Percentiles rank a stretch among this genome's conserved stretches.
These are phyloP conservation scores for Podarcis raffonei DNA, from an alignment of 2,113 vertebrate species.

Conservation along the genomic window DNA sequence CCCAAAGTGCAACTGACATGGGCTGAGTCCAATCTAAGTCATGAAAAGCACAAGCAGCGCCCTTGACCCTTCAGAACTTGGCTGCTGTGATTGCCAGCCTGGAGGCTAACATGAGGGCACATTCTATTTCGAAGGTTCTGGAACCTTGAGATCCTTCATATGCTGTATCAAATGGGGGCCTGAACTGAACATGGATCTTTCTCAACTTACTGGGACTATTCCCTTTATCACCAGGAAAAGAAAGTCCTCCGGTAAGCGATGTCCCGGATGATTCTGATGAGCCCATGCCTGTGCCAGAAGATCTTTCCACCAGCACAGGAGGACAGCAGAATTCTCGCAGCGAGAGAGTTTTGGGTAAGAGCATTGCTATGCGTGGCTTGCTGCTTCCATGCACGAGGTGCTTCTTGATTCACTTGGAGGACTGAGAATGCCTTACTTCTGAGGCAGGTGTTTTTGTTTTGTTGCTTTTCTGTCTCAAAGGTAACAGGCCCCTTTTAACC, in stretches of 20 bases:
- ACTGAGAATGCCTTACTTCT: background rate
- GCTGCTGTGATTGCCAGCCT: background rate
- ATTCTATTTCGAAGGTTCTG: background rate
- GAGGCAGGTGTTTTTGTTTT: background rate
- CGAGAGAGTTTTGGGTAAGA: slow-evolving; percentile 86
- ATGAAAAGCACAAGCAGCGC: background rate
- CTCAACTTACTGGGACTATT: slow-evolving; percentile 41
- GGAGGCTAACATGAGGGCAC: background rate
- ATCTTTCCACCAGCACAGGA: slow-evolving; percentile 91
- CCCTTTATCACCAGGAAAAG: slow-evolving; percentile 81
- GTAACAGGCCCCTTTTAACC: background rate
- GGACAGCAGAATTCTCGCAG: slow-evolving; percentile 86
- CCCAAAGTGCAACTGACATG: too few species aligned
- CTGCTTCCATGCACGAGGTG: background rate
- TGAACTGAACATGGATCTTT: background rate
- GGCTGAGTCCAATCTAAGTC: background rate
- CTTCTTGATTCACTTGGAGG: background rate
- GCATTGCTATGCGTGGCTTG: background rate
- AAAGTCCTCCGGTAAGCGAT: slow-evolving; percentile 88
- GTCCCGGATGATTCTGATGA: slow-evolving; percentile 90
- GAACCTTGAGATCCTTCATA: background rate
- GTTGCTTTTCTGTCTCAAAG: slow-evolving; percentile 16
- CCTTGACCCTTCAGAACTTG: background rate
- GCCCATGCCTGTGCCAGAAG: slow-evolving; percentile 97
- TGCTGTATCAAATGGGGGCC: background rate